Base-by-base conservation (phyloP, 2,888 invertebrate genomes). In the Eurois occulta region DNA sequence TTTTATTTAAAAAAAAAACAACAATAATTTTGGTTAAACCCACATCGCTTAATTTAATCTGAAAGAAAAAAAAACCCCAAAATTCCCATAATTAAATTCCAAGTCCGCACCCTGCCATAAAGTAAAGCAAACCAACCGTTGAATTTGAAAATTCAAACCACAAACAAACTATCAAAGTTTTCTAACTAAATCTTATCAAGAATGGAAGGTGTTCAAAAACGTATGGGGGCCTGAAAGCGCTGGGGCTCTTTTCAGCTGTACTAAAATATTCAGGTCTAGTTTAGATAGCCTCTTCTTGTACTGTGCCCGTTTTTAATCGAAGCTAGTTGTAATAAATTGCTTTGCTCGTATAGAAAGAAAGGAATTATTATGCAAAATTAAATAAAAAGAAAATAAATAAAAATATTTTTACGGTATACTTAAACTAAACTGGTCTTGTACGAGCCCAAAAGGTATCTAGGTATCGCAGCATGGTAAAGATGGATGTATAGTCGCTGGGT, bases 241-340 rank as follows among this genome's bases (percentile, higher is more conserved):
- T 38, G 74, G 70, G 55, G 68, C 68, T 84, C 81, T 80, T 85
- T 87, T 81, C 70, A 83, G 67, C 41, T 28, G 76, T 55, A 75
- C 80, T 87, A 70, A 87, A 88, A 87, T 82, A 88, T 87, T 88
- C 81, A 87, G 81, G 48, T 68, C 66, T 64, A 70, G 66, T 80
- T 83, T 55, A 55, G 69, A 68, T 69, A 69, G 70, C 65, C 67
- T 46, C 41, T 69, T 76, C 60, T 80, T 72, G 65, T 41, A 72
- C 32, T 67, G 48, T 21, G n/a, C 65, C 16, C 77, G 52, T 82
- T 76, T 80, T 75, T 69, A 75, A 87, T 78, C 66, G 52, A 41
- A 43, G 35, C 43, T 66, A 73, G 62, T 35, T 65, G 46, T 16
- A 64, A 58, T 60, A 85, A 78, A 76, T 75, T 79, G 28, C 71